phyloP scores from a whole-genome alignment of 1,140 invertebrate genomes.

The Penaeus japonicus region DNA sequence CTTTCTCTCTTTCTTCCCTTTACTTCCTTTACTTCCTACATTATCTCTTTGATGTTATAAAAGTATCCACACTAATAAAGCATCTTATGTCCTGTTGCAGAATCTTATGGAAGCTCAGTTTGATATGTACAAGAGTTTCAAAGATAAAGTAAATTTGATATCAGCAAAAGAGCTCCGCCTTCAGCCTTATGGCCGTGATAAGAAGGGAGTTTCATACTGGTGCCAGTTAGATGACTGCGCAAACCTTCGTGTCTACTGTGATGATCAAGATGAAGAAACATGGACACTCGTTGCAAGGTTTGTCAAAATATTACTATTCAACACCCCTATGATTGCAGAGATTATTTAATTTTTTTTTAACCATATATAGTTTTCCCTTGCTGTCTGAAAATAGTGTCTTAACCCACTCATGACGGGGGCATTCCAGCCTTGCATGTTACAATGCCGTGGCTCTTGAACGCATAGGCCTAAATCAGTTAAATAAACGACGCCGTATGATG shows the following conservation, averaged over 20 bases:
- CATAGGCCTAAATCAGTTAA: no score
- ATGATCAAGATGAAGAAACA: conserved; percentile 94
- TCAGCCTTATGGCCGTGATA: conserved; percentile 88
- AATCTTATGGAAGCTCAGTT: conserved; percentile 92
- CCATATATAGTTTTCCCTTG: no score
- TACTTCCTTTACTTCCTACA: conserved; percentile 18
- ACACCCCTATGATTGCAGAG: no score
- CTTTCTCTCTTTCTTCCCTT: neutral
- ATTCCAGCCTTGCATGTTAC: no score
- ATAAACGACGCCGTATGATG: no score
- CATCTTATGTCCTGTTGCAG: conserved; percentile 68
- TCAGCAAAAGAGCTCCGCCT: conserved; percentile 81
- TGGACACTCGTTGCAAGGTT: conserved; percentile 92
- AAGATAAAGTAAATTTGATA: conserved; percentile 86
- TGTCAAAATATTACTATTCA: conserved; percentile 59
- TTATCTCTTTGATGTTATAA: no score
- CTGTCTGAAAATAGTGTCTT: no score
- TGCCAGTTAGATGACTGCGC: conserved; percentile 87
- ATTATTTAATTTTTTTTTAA: neutral
- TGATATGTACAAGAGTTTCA: conserved; percentile 92
- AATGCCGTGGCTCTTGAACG: no score
- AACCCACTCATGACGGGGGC: no score
- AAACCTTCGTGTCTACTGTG: conserved; percentile 90
- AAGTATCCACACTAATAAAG: neutral
- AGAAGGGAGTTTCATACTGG: conserved; percentile 90